Evolutionary conservation across 2,888 invertebrate genomes (phyloP).

Genomic region (Eupithecia exiguata): DNA sequence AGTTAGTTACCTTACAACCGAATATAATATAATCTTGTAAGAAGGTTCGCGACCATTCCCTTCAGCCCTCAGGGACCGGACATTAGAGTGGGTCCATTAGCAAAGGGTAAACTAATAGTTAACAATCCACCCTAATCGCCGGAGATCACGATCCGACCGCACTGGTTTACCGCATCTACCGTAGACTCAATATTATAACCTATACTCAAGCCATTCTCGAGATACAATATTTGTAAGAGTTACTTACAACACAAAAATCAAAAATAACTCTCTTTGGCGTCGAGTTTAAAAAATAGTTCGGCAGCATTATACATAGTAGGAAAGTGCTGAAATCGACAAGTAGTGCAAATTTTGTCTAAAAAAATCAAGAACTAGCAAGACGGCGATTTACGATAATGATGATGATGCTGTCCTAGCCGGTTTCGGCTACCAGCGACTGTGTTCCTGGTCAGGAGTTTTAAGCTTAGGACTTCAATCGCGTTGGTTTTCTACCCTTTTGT

Average conservation of each 20-base stretch:
- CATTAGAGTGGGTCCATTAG: slow-evolving; percentile 52
- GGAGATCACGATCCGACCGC: slow-evolving; percentile 51
- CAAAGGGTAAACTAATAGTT: slow-evolving; percentile 50
- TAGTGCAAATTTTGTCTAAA: neutral
- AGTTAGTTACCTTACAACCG: neutral
- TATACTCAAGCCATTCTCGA: neutral
- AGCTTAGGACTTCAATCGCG: no score
- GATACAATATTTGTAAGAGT: no score
- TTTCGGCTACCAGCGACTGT: no score
- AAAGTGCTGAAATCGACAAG: neutral
- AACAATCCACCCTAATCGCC: slow-evolving; percentile 48
- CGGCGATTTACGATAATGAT: no score
- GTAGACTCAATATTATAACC: slow-evolving; percentile 33
- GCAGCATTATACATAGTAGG: neutral
- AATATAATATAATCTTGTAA: slow-evolving; percentile 3
- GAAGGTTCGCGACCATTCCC: slow-evolving; percentile 33
- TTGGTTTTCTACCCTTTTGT: neutral
- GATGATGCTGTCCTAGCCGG: no score
- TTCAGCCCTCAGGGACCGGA: slow-evolving; percentile 39
- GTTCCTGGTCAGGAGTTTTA: no score
- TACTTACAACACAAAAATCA: neutral
- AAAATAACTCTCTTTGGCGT: neutral
- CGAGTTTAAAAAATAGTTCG: neutral
- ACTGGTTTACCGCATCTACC: slow-evolving; percentile 28
- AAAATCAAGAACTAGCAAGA: neutral